Base-by-base conservation (phyloP, 2,888 invertebrate species). In the Palloptera scutellata region DNA sequence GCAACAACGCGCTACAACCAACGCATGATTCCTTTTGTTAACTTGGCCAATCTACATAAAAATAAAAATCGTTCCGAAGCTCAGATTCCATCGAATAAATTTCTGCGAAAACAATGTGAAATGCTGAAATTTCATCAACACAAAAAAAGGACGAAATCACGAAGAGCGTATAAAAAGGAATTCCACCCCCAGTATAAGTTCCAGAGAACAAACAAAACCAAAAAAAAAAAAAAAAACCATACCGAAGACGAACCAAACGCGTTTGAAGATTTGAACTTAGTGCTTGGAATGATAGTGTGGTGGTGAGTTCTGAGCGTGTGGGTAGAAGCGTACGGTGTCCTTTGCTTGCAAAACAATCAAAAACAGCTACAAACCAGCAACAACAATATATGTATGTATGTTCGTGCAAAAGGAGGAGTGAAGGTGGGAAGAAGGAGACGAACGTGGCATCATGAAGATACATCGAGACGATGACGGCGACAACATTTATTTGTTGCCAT, bases 41-140 rank as follows among this genome's bases (percentile, higher is more conserved):
- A 41, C 61, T 67, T 66, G 60, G 62, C 54, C 67, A 68, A 73
- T 73, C 69, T 73, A 74, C 72, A 74, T 74, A 73, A 72, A 74
- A 73, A 69, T 73, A 68, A 69, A 71, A 71, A 71, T 72, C 65
- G 64, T 54, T 53, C 13, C 51, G 54, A 43, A 17, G 12, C 48
- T 17, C 53, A 48, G 30, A n/a, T 55, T 63, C 63, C 15, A 48
- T 17, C 19, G 48, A 54, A 54, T 63, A 63, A 57, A 59, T 55
- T 59, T 43, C 59, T 15, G 10, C 6, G 17, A n/a, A 53, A 53
- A 17, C 53, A 19, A 53, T 12, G 53, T 11, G 53, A 17, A 19
- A 17, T 19, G 8, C 64, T 62, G 59, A 19, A 65, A n/a, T 13
- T 20, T 30, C 30, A 40, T 8, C 1, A 63, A 54, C 61, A 43